Evolutionary conservation across 1,140 invertebrate species (phyloP), one percentile per base, ranked within the genome.

Genomic region (Eriocheir sinensis): DNA sequence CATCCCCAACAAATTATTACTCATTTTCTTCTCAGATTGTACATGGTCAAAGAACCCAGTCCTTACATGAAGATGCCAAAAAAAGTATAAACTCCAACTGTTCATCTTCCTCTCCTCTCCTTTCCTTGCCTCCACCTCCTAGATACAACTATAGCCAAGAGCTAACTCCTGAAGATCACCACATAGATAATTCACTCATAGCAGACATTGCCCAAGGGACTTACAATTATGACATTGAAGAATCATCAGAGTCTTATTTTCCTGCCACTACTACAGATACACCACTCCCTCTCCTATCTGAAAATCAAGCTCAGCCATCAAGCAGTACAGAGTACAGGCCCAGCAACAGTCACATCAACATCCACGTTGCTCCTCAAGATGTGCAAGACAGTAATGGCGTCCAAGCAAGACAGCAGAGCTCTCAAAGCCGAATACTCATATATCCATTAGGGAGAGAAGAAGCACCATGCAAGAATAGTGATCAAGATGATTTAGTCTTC

Each of bases 1-100:
- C 32, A 60, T 34, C 40, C 32, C 89, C 94, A 79, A 44, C 34
- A 41, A 89, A 94, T 92, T 94, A 94, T 92, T 94, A 91, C 86
- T 86, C 94, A 27, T 60, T 88, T n/a, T 85, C 72, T 30, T 88
- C 48, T 83, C 89, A 94, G 8, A 88, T 41, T 86, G 32, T 40
- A 80, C 81, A 89, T 40, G 15, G 41, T 44, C 89, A 94, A 34
- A 81, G 91, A 12, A 32, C 72, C n/a, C 36, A 89, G 91, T 21
- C 72, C 30, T 17, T 88, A 41, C 81, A 86, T 3, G 30, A 40
- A 21, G 89, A 91, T 85, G 44, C 80, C 0, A 92, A 60, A 34
- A 91, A 72, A 60, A 40, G 3, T 72, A 53, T 90, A n/a, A n/a
- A n/a, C n/a, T n/a, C n/a, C n/a, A n/a, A n/a, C 15, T 60, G 94